phyloP scores from a whole-genome alignment of 2,113 vertebrate genomes.

The Gnathonemus longibarbis region DNA sequence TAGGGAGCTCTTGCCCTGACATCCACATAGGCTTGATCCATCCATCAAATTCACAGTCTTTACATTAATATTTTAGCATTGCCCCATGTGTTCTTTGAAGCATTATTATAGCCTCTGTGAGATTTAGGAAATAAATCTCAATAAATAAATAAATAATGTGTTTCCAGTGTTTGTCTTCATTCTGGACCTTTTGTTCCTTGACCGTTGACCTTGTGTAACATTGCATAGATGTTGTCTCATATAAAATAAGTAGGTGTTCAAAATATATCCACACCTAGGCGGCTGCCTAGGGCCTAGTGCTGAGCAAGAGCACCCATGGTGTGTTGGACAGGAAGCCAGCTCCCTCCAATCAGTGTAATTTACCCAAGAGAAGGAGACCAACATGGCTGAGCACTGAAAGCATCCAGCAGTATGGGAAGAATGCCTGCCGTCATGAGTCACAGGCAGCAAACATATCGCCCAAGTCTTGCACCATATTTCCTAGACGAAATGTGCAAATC shows the following conservation, averaged over 20 bases:
- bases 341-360: background rate
- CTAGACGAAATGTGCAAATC: background rate
- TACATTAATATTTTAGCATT: background rate
- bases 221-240: background rate
- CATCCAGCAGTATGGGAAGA: background rate
- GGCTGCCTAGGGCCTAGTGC: background rate
- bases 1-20: background rate
- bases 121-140: background rate
- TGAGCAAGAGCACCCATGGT: background rate
- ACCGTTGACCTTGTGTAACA: background rate
- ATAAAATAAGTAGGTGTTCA: background rate
- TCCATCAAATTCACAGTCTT: background rate
- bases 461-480: background rate
- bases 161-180: background rate
- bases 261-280: background rate
- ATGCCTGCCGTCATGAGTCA: background rate
- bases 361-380: background rate
- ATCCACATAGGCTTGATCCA: background rate
- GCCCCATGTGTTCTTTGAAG: background rate
- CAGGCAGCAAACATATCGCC: background rate
- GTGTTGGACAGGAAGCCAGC: background rate
- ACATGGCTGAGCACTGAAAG: background rate
- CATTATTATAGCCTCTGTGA: background rate
- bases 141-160: too few relatives aligned
- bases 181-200: background rate